Conservation (phyloP, 2,888 invertebrate species). For the Acrocyrtus sp. region DNA sequence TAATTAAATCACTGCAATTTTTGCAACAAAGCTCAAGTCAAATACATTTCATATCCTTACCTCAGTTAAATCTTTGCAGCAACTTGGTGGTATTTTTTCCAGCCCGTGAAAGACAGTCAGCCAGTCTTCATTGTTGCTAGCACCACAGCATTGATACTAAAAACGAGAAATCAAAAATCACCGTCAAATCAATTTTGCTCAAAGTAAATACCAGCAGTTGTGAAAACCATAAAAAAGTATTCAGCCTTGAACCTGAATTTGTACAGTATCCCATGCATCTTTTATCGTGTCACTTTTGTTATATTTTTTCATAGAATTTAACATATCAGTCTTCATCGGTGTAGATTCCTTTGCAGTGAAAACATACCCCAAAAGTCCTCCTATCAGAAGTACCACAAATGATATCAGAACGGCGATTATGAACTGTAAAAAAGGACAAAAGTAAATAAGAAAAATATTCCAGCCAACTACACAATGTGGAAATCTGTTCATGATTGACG, state of each 20-base stretch:
- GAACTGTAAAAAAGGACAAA: constrained; percentile 73
- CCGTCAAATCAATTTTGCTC: not conserved
- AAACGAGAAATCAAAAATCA: constrained; percentile 48
- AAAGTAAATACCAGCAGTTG: constrained; percentile 41
- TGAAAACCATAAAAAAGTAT: not conserved
- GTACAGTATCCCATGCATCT: constrained; percentile 89
- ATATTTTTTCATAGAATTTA: constrained; percentile 79
- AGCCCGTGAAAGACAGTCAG: constrained; percentile 64
- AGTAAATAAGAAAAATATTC: not conserved
- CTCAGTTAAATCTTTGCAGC: constrained; percentile 61
- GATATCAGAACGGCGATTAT: constrained; percentile 88
- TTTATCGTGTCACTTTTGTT: constrained; percentile 77
- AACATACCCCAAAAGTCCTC: constrained; percentile 90
- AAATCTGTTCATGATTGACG: too few relatives aligned
- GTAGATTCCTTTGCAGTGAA: constrained; percentile 85
- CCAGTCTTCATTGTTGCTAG: constrained; percentile 82
- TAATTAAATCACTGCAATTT: not conserved
- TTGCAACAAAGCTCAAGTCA: not conserved
- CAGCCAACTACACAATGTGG: not conserved
- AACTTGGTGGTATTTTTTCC: constrained; percentile 63
- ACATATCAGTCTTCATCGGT: constrained; percentile 82
- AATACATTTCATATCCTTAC: constrained; percentile 27
- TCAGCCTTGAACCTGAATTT: constrained; percentile 71
- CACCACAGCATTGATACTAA: constrained; percentile 86
- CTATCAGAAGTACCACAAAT: constrained; percentile 89